A percentile compares a stretch with the other conserved stretches of the same genome.
These are phyloP conservation scores for Schizotus pectinicornis DNA, from an alignment of 2,888 invertebrate genomes.

Conservation along the genomic window DNA sequence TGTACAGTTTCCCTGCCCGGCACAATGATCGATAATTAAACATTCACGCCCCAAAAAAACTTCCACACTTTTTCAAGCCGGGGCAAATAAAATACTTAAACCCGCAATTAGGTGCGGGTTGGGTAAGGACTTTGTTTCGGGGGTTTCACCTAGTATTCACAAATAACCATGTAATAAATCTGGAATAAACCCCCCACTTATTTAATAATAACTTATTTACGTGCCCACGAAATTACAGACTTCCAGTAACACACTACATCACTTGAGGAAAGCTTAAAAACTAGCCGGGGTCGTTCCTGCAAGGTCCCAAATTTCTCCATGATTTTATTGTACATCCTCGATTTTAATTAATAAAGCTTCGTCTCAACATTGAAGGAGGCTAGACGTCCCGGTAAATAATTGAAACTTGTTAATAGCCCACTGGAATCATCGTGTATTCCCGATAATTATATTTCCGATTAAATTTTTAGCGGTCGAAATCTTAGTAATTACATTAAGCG, in stretches of 20 bases:
- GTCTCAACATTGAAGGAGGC: constrained; percentile 21
- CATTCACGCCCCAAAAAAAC: no score
- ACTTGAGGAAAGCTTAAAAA: constrained; percentile 19
- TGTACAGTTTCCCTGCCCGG: no score
- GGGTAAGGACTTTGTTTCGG: neutral
- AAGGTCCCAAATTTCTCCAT: constrained; percentile 1
- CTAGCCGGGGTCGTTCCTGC: neutral
- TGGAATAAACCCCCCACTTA: constrained; percentile 48
- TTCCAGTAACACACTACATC: constrained; percentile 45
- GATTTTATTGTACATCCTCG: constrained; percentile 15
- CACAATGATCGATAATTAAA: no score
- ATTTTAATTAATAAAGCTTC: constrained; percentile 16
- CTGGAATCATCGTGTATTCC: constrained; percentile 26
- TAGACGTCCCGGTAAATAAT: constrained; percentile 20
- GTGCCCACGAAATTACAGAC: constrained; percentile 47
- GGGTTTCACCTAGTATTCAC: neutral
- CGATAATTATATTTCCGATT: constrained; percentile 30
- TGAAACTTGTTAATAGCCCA: constrained; percentile 26
- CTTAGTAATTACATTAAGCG: constrained; percentile 32
- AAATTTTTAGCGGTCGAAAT: constrained; percentile 28
- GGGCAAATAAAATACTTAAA: no score
- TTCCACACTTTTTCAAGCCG: no score
- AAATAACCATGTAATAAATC: constrained; percentile 7
- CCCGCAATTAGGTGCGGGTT: no score
- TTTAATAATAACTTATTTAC: constrained; percentile 50